Evolutionary conservation across 1,140 invertebrate species (phyloP), one percentile per base, ranked within the genome.

Genomic region (Macrocentrus cingulum): DNA sequence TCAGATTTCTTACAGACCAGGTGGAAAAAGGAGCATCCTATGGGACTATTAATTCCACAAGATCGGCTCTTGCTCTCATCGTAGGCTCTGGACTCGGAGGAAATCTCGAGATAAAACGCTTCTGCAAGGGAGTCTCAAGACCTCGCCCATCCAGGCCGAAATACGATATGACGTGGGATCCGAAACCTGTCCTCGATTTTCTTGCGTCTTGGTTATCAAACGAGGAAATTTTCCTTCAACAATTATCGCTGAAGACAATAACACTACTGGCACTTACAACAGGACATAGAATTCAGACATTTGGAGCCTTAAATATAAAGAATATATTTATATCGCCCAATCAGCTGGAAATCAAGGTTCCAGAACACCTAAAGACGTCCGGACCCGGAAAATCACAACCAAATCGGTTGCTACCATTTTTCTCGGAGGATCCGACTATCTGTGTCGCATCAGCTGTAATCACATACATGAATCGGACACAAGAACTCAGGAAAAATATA

Each of bases 101-200:
- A 25, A 63, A 68, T 13, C 25, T 41, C 8, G 25, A 54, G 11
- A 50, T 66, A 0, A 65, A 59, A 50, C 22, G 65, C 11, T 64
- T 69, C 42, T 63, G 63, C 15, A 69, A 69, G 54, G 67, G 64
- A n/a, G 55, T 55, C 29, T 54, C 25, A 25, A 63, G 59, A 36
- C 22, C 54, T 15, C 56, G 64, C 45, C 67, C 66, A 16, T 32
- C 23, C 9, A 9, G 6, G 6, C 64, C 68, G 1, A 66, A 54
- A 49, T 70, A 70, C 53, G 45, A 54, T 16, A 16, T 3, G 4
- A 65, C 66, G 0, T 70, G 68, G 66, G 57, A 70, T 16, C 66
- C 64, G 8, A 52, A 50, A 19, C 34, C 65, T 20, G 63, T 68
- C n/a, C 36, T 68, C 15, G 29, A 68, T 48, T 46, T 56, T 32